Base-by-base conservation (phyloP, 1,140 invertebrate species). In the Solenopsis fugax region DNA sequence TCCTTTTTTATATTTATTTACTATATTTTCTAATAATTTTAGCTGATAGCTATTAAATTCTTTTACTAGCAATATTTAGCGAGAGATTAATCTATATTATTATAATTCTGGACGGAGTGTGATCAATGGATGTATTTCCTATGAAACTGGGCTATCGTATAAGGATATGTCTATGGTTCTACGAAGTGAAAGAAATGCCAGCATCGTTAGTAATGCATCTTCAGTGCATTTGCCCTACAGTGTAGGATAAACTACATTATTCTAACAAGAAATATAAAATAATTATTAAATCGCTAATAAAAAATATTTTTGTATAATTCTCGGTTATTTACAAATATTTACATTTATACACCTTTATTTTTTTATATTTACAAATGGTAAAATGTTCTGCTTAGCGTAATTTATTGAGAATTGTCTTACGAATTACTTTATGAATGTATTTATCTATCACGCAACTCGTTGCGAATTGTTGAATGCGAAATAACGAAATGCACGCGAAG, bases 61-160 rank as follows among this genome's bases (percentile, higher is more conserved):
- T 62, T 60, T 60, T 45, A 80, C 64, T 54, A 37, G 45, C 45
- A 16, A 65, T 80, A 54, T 34, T 67, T 54, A 67, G 48, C 29
- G n/a, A 16, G n/a, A 54, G 13, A 80, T 80, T 80, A 80, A 80
- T 80, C 76, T 80, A 50, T 45, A 80, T 67, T 80, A n/a, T n/a
- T n/a, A n/a, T n/a, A 80, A 80, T 80, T 78, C 76, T 45, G 60
- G 24, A 24, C 60, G 76, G 48, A 65, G 45, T 64, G 45, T 78
- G 60, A 78, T 78, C 60, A 78, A 78, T 64, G 75, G 41, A 64
- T n/a, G 21, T 41, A 52, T 58, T 80, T 48, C n/a, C 48, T 37
- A 45, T 41, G 45, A 62, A 37, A 80, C 24, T 21, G 41, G 58
- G 24, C 29, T 77, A 65, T 77, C 58, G 13, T 50, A 64, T 24